Conservation (phyloP, 2,888 invertebrate species). For the Dolichomitus sp. region DNA sequence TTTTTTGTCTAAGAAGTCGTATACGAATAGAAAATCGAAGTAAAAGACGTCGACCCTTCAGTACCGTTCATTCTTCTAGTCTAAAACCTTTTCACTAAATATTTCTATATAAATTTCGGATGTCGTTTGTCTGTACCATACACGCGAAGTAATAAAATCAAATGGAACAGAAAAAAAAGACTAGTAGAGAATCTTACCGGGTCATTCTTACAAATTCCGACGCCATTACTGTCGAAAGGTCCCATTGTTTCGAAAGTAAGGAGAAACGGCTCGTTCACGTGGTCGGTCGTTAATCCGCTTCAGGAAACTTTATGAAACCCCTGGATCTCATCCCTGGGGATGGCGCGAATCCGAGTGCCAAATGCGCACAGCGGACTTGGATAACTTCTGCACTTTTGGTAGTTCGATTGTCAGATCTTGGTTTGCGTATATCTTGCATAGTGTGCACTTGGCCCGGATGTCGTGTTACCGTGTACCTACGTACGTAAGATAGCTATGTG, state of each 20-base stretch:
- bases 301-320: constrained; percentile 39
- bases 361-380: constrained; percentile 9
- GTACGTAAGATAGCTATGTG: constrained; percentile 5
- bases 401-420: constrained; percentile 45
- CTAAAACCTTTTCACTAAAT: not conserved
- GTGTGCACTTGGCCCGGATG: constrained; percentile 15
- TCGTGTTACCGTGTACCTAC: constrained; percentile 1
- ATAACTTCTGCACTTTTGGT: constrained; percentile 48
- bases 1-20: no score
- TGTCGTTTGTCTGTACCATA: not conserved
- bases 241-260: constrained; percentile 36
- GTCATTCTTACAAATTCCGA: not conserved
- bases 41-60: no score
- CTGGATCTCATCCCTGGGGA: constrained; percentile 7
- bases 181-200: not conserved
- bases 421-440: constrained; percentile 21
- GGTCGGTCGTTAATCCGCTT: constrained; percentile 54
- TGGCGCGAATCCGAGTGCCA: constrained; percentile 9
- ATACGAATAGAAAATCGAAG: no score
- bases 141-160: not conserved
- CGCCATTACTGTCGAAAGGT: constrained; percentile 22
- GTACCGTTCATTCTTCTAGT: no score
- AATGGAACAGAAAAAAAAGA: not conserved
- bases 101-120: not conserved
- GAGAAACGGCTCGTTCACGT: not conserved